Evolutionary conservation across 2,797 vertebrate genomes (phyloP).

Genomic region (Ibycter americanus): DNA sequence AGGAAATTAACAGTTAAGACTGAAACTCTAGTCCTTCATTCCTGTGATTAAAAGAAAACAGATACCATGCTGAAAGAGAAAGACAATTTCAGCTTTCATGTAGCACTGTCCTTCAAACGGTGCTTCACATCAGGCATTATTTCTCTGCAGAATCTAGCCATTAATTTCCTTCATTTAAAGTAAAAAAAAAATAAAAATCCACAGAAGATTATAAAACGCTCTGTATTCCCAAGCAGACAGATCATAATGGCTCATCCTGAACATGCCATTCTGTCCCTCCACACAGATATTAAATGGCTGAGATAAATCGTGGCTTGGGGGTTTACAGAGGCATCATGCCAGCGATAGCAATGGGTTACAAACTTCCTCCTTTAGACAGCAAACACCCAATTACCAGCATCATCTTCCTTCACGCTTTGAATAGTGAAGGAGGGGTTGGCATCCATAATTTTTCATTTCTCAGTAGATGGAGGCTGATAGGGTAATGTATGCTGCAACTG

Average conservation of each 20-base stretch:
- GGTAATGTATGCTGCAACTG: background rate
- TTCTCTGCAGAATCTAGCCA: slow-evolving; percentile 29
- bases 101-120: background rate
- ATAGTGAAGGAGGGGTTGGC: slow-evolving; percentile 3
- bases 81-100: slow-evolving; percentile 36
- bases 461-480: background rate
- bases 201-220: slow-evolving; percentile 16
- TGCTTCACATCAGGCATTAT: background rate
- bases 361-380: slow-evolving; percentile 51
- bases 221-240: slow-evolving; percentile 29
- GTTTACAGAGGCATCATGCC: slow-evolving; percentile 25
- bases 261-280: slow-evolving; percentile 11
- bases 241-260: slow-evolving; percentile 48
- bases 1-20: slow-evolving; percentile 63
- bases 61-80: slow-evolving; percentile 48
- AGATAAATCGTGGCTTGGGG: slow-evolving; percentile 41
- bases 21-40: slow-evolving; percentile 46
- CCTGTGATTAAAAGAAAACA: slow-evolving; percentile 65
- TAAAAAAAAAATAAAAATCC: slow-evolving; percentile 41
- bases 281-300: slow-evolving; percentile 39
- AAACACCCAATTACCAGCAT: slow-evolving; percentile 52
- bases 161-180: slow-evolving; percentile 47
- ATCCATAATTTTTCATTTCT: slow-evolving; percentile 20
- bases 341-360: slow-evolving; percentile 19
- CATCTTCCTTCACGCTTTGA: slow-evolving; percentile 21